A percentile compares a stretch with the other conserved stretches of the same genome.
Evolutionary conservation across 2,888 invertebrate genomes (phyloP).

Genomic region (Pristionchus japonicus): DNA sequence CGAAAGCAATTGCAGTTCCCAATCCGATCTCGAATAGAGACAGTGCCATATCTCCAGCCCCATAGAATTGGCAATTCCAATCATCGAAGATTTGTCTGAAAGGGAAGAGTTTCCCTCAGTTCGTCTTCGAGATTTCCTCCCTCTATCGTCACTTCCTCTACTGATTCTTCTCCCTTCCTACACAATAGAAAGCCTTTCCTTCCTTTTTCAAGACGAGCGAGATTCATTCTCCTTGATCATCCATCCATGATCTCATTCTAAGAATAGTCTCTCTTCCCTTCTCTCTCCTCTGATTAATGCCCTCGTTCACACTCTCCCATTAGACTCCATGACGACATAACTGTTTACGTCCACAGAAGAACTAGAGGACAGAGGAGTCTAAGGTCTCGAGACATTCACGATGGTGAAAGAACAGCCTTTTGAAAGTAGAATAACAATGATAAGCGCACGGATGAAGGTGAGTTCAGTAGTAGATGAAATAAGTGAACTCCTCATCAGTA

Average conservation of each 20-base stretch:
- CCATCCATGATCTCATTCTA: constrained; percentile 10
- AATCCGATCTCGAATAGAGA: constrained; percentile 59
- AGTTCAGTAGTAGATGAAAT: too few species aligned
- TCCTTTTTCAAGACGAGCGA: not conserved
- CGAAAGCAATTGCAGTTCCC: constrained; percentile 61
- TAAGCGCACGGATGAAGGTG: not conserved
- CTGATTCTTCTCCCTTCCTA: not conserved
- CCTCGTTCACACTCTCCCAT: constrained; percentile 21
- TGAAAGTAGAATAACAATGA: not conserved
- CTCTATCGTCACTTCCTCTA: not conserved
- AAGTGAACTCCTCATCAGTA: too few species aligned
- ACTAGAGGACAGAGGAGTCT: not conserved
- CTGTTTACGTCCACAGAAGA: not conserved
- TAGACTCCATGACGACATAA: not conserved
- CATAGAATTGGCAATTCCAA: constrained; percentile 56
- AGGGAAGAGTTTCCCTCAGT: not conserved
- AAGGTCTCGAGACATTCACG: not conserved
- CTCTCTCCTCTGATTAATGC: constrained; percentile 47
- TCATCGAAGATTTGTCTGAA: constrained; percentile 56
- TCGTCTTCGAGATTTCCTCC: not conserved
- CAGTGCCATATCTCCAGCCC: constrained; percentile 59
- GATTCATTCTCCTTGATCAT: constrained; percentile 1
- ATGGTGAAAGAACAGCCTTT: not conserved
- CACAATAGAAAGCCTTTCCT: not conserved
- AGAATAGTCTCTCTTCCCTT: constrained; percentile 22